Conservation (phyloP, 2,797 vertebrate species). For the Chrysocyon brachyurus region DNA sequence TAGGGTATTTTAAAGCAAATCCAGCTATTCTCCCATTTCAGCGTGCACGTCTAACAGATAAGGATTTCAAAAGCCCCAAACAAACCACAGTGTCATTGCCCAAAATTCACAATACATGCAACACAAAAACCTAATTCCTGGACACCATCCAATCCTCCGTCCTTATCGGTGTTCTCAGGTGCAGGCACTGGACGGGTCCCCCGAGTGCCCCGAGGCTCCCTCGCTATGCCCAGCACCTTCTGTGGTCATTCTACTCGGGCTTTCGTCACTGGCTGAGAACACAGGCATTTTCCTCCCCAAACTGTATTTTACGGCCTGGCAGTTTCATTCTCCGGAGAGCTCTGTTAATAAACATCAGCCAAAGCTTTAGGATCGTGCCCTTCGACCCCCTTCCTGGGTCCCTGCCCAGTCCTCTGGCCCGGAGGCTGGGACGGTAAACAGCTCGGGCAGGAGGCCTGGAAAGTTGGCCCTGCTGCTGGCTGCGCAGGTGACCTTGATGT, state of each 20-base stretch:
- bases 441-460: background rate
- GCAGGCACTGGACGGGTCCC: background rate
- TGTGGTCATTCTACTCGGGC: no score
- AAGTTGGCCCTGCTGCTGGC: background rate
- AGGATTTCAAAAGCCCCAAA: background rate
- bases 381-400: background rate
- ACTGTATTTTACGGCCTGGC: background rate
- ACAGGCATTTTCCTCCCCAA: background rate
- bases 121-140: background rate
- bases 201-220: background rate
- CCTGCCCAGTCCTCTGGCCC: background rate
- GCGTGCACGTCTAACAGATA: background rate
- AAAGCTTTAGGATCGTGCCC: background rate
- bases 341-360: background rate
- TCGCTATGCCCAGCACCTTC: background rate
- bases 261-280: background rate
- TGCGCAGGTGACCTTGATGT: background rate
- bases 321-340: background rate
- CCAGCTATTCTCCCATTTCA: background rate
- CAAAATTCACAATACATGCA: background rate
- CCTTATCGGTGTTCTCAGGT: background rate
- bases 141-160: background rate
- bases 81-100: background rate
- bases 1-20: constrained; percentile 28
- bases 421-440: background rate